These are phyloP conservation scores for Burhinus oedicnemus DNA, from an alignment of 2,113 vertebrate genomes.

Conservation along the genomic window DNA sequence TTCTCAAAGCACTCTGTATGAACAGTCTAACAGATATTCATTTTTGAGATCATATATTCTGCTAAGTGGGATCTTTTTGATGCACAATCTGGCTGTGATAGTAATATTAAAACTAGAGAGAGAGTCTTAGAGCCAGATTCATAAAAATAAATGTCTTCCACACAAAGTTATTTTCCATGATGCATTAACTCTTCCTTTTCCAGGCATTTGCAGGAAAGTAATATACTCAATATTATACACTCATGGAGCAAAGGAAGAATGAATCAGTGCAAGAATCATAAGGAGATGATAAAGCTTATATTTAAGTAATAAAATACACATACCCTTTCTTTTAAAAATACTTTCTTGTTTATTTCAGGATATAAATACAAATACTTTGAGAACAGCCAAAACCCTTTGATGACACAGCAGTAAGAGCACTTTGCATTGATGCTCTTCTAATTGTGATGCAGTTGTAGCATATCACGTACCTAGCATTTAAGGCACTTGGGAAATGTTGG, in stretches of 20 bases:
- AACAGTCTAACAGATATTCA: slow-evolving; percentile 73
- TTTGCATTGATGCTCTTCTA: neutral
- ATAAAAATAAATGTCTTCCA: slow-evolving; percentile 74
- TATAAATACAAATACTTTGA: neutral
- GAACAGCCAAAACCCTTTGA: neutral
- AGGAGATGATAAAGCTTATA: neutral
- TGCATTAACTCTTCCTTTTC: slow-evolving; percentile 44
- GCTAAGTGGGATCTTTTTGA: slow-evolving; percentile 70
- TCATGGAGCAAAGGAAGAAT: neutral
- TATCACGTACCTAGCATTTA: neutral
- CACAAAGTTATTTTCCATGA: slow-evolving; percentile 43
- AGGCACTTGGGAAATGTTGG: neutral
- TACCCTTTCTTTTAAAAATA: neutral
- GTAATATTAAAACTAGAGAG: slow-evolving; percentile 66
- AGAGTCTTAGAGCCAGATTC: slow-evolving; percentile 57
- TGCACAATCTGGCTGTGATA: slow-evolving; percentile 60
- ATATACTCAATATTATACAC: neutral
- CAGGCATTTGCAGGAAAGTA: slow-evolving; percentile 23
- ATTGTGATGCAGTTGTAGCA: neutral
- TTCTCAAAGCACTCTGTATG: slow-evolving; percentile 68
- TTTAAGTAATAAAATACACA: neutral
- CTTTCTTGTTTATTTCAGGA: slow-evolving; percentile 18
- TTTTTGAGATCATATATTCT: slow-evolving; percentile 67
- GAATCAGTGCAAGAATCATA: neutral
- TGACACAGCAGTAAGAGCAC: neutral